phyloP scores from a whole-genome alignment of 2,113 vertebrate species.

The Illadopsis cleaveri region DNA sequence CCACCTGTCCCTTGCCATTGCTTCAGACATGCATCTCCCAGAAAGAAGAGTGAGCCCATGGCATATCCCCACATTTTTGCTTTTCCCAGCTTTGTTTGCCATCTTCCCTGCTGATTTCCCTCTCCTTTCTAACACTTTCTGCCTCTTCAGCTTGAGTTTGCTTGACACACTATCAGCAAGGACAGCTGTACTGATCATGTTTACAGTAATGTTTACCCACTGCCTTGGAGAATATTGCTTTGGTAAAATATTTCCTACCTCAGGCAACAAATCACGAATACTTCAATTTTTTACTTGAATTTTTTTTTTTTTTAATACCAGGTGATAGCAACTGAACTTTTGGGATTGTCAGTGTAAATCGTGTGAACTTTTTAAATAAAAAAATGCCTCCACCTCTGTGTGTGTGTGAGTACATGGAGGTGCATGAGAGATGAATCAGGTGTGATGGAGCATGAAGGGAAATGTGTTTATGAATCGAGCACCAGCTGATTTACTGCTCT shows the following conservation, averaged over 20 bases:
- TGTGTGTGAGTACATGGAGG: background rate
- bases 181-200: background rate
- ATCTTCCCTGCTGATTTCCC: background rate
- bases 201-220: background rate
- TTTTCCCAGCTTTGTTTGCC: background rate
- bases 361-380: background rate
- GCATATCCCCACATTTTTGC: background rate
- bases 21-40: rapidly evolving
- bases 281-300: background rate
- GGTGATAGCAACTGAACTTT: background rate
- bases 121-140: background rate
- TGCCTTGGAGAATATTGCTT: background rate
- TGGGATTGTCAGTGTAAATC: background rate
- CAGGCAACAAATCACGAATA: background rate
- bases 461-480: background rate
- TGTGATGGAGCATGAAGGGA: background rate
- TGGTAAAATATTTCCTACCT: background rate
- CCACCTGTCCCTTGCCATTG: rapidly evolving
- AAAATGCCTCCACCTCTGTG: background rate
- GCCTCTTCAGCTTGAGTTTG: background rate
- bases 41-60: background rate
- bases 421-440: rapidly evolving
- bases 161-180: background rate
- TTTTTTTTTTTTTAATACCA: background rate
- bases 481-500: background rate